Conservation (phyloP, 2,888 invertebrate species). For the Eupithecia tripunctaria region DNA sequence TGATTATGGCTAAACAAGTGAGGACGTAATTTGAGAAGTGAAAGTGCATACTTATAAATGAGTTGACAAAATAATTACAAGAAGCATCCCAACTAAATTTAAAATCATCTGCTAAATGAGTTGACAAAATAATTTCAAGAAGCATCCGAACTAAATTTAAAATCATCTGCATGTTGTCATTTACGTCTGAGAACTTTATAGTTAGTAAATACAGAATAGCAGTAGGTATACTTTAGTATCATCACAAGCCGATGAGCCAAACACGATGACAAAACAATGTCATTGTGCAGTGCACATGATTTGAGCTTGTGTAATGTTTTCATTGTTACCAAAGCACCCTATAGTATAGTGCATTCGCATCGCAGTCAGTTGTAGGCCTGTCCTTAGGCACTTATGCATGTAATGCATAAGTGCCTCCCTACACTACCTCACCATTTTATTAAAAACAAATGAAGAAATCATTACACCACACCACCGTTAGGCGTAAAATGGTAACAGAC, state of each 20-base stretch:
- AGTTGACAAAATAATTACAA: neutral
- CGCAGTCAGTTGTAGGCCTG: neutral
- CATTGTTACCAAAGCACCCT: slow-evolving; percentile 69
- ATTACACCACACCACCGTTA: too few relatives aligned
- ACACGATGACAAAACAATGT: slow-evolving; percentile 62
- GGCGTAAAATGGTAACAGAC: too few relatives aligned
- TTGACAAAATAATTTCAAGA: neutral
- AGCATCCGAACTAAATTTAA: neutral
- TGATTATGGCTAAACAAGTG: too few relatives aligned
- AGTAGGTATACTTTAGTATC: neutral
- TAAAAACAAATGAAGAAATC: too few relatives aligned
- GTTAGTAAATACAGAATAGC: neutral
- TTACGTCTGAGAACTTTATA: neutral
- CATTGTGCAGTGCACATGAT: slow-evolving; percentile 65
- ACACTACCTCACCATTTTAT: too few relatives aligned
- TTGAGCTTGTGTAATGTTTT: slow-evolving; percentile 55
- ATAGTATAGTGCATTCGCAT: slow-evolving; percentile 20
- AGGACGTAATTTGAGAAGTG: too few relatives aligned
- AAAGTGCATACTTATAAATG: too few relatives aligned
- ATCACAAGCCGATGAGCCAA: slow-evolving; percentile 26
- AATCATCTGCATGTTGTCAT: neutral
- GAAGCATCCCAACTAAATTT: neutral
- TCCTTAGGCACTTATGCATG: neutral
- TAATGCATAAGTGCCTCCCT: neutral
- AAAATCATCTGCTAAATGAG: neutral